Percentiles rank a stretch among this genome's conserved stretches.
Conservation (phyloP, 2,888 invertebrate species). For the Agrochola lychnidis region DNA sequence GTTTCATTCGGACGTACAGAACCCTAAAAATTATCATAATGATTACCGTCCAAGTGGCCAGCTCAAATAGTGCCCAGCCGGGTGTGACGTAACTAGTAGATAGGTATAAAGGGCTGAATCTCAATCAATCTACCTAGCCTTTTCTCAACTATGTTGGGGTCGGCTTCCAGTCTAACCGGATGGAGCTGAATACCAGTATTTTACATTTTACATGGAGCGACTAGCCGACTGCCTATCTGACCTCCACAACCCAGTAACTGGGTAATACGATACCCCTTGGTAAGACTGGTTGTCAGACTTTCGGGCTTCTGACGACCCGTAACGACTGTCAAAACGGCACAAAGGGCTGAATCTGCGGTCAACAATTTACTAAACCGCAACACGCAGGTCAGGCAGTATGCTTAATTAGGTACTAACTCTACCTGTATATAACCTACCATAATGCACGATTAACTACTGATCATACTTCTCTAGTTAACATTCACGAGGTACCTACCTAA, state of each 20-base stretch:
- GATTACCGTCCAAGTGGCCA: neutral
- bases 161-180: too few relatives aligned
- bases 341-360: neutral
- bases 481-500: neutral
- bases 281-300: too few relatives aligned
- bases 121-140: neutral
- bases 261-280: too few relatives aligned
- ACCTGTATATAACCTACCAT: conserved; percentile 5
- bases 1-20: too few relatives aligned
- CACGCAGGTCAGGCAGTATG: conserved; percentile 3
- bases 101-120: neutral
- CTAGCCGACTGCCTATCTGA: too few relatives aligned
- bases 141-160: too few relatives aligned
- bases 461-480: neutral
- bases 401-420: conserved; percentile 25
- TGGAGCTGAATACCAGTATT: too few relatives aligned
- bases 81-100: neutral
- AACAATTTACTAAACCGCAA: conserved; percentile 26
- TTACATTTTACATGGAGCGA: too few relatives aligned
- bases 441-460: neutral
- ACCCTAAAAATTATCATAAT: neutral
- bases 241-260: too few relatives aligned
- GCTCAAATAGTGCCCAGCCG: neutral
- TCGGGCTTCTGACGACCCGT: too few relatives aligned
- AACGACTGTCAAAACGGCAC: neutral